Conservation (phyloP, 2,888 invertebrate species). For the Pterostichus niger region DNA sequence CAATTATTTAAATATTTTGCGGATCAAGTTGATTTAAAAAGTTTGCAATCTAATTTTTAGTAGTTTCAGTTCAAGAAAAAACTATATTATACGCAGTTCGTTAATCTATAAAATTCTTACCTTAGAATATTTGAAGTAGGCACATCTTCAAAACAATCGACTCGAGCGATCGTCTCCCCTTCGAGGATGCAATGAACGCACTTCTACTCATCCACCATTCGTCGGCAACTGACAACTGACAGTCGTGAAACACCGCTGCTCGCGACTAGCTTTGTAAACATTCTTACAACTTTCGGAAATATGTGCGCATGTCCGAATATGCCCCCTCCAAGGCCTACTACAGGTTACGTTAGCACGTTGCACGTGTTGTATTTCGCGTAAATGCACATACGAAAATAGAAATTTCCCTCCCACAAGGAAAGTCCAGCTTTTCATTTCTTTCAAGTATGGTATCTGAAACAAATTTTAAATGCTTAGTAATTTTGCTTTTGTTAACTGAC, state of each 20-base stretch:
- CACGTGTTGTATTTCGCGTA: conserved; percentile 40
- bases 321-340: conserved; percentile 12
- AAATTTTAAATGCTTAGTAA: too few species aligned
- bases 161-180: conserved; percentile 8
- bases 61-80: too few species aligned
- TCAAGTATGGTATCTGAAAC: too few species aligned
- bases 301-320: conserved; percentile 21
- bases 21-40: too few species aligned
- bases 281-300: conserved; percentile 52
- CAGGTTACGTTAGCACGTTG: conserved; percentile 41
- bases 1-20: too few species aligned
- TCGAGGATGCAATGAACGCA: conserved; percentile 1
- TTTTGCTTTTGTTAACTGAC: too few species aligned
- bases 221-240: conserved; percentile 46
- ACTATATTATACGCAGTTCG: too few species aligned
- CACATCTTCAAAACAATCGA: neutral
- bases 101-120: neutral
- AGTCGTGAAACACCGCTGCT: conserved; percentile 35
- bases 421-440: too few species aligned
- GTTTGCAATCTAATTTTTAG: too few species aligned
- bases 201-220: conserved; percentile 24
- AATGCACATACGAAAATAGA: neutral
- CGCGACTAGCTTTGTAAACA: conserved; percentile 46
- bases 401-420: neutral
- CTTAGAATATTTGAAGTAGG: too few species aligned